Percentiles rank a stretch among this genome's conserved stretches.
These are phyloP conservation scores for Bombus cullumanus DNA, from an alignment of 1,140 invertebrate genomes.

Conservation along the genomic window DNA sequence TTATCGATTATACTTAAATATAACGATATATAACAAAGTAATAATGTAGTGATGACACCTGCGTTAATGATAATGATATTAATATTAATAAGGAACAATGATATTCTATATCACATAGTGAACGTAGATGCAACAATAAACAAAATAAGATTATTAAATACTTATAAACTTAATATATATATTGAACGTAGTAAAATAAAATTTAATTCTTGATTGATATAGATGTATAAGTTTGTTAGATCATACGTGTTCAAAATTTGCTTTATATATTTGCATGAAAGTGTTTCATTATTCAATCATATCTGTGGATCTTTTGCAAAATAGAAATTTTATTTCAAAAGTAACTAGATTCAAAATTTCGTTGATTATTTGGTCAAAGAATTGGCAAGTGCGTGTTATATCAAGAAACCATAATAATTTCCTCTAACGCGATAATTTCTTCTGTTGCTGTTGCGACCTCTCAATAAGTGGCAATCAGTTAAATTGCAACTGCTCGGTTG, in stretches of 20 bases:
- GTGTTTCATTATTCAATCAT: not conserved
- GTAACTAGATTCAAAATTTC: too few relatives aligned
- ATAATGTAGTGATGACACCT: not conserved
- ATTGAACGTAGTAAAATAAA: not conserved
- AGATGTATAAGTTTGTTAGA: not conserved
- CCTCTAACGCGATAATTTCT: not conserved
- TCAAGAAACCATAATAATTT: not conserved
- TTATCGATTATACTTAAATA: not conserved
- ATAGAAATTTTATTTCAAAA: not conserved
- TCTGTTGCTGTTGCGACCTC: not conserved
- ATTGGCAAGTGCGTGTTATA: not conserved
- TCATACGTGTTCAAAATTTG: not conserved
- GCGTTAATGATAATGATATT: not conserved
- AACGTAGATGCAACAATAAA: not conserved
- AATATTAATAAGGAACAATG: not conserved
- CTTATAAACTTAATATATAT: not conserved
- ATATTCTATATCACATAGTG: too few relatives aligned
- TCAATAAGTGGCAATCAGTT: too few relatives aligned
- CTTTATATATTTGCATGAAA: not conserved
- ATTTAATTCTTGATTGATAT: not conserved
- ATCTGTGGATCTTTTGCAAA: not conserved
- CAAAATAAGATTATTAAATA: not conserved
- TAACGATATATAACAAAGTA: not conserved
- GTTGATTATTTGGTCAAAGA: not conserved
- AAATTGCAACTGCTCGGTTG: too few relatives aligned